Evolutionary conservation across 1,140 invertebrate species (phyloP), one percentile per base, ranked within the genome.

Genomic region (Drosophila kepulauana): DNA sequence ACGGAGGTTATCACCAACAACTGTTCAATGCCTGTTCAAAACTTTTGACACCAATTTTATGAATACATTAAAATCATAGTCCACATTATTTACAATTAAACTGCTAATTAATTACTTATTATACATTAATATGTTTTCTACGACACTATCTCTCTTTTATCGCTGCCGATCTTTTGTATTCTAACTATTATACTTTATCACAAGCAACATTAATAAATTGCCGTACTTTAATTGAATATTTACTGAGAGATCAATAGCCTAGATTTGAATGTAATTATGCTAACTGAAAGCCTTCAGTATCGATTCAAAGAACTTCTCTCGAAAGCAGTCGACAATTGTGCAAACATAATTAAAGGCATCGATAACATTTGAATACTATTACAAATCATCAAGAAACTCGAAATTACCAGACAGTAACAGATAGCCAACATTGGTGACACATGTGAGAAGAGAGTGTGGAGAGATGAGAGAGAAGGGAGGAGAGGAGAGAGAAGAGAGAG

Each of bases 341-440:
- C 6, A 52, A 68, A 51, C 63, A 43, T 48, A 72, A 58, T 66
- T 72, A 66, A 56, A 28, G 57, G 56, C 57, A 68, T 68, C 48
- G 56, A 74, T 68, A 74, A 61, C 64, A 74, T 68, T 72, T 66
- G 45, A 58, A 65, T 66, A 35, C 43, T 48, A 54, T 43, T 41
- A 49, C 62, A 72, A 65, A 57, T 57, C 35, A 57, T 38, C 69
- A 66, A 25, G 33, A 48, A 56, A 57, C 43, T 63, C 8, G 30
- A 45, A 63, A 63, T 63, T 70, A 62, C 30, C 11, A 54, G 28
- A 35, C 43, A 68, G 58, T 48, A 62, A 57, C 49, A 46, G 71
- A 62, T 62, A 69, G 59, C 4, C 46, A 35, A 30, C 41, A 56
- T 8, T 56, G 38, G 25, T 56, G 38, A 43, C 49, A 28, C 41